These are phyloP conservation scores for Corythornis cristatus DNA, from an alignment of 2,113 vertebrate species.

Conservation along the genomic window DNA sequence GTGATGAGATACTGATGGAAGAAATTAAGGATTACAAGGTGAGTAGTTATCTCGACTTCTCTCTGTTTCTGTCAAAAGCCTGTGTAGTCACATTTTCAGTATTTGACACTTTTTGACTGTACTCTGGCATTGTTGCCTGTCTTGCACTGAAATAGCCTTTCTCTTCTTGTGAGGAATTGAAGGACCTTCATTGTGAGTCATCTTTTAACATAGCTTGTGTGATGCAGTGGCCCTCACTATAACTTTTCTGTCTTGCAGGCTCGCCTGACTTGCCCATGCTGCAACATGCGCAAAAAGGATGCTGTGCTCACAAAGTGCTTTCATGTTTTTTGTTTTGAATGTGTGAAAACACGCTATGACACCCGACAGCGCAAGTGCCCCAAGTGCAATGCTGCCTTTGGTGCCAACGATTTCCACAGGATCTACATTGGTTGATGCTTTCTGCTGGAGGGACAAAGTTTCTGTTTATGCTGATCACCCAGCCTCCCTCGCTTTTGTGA, in stretches of 20 bases:
- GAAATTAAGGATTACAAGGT: conserved; percentile 98
- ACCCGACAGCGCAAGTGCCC: conserved; percentile 96
- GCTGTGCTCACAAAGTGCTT: conserved; percentile 96
- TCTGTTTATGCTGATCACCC: neutral
- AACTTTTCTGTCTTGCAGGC: conserved; percentile 73
- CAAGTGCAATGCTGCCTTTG: conserved; percentile 96
- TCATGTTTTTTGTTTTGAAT: conserved; percentile 97
- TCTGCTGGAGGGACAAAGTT: neutral
- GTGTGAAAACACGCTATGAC: conserved; percentile 94
- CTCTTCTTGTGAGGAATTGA: neutral
- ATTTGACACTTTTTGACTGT: neutral
- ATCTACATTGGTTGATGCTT: conserved; percentile 91
- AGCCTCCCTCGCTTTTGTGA: neutral
- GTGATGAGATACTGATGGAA: conserved; percentile 96
- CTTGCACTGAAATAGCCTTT: neutral
- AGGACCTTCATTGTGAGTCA: neutral
- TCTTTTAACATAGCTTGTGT: neutral
- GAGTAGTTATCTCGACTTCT: neutral
- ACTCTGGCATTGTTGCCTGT: neutral
- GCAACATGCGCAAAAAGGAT: conserved; percentile 95
- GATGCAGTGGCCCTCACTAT: neutral
- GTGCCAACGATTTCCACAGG: conserved; percentile 96
- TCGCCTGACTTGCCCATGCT: conserved; percentile 94
- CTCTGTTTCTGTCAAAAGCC: neutral
- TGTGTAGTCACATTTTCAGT: neutral